These are phyloP conservation scores for Drosophila insularis DNA, from an alignment of 1,140 invertebrate species.

Conservation along the genomic window DNA sequence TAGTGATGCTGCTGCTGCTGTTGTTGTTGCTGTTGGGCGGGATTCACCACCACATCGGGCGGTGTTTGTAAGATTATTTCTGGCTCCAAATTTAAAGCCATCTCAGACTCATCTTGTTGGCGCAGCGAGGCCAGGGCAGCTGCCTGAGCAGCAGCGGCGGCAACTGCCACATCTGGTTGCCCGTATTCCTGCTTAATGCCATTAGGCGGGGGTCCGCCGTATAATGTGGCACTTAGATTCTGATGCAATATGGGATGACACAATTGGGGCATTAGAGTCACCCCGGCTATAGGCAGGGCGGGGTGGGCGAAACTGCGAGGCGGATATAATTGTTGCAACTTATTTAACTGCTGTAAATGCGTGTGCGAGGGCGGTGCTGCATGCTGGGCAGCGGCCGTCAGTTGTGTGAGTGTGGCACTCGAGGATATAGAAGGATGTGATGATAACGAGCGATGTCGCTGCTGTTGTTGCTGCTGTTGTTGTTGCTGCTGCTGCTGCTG, in stretches of 20 bases:
- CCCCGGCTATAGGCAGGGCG: slow-evolving; percentile 70
- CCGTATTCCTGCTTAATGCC: slow-evolving; percentile 80
- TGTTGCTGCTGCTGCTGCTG: slow-evolving; percentile 28
- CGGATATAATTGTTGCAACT: slow-evolving; percentile 76
- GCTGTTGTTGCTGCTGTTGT: slow-evolving; percentile 58
- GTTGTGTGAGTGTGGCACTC: slow-evolving; percentile 52
- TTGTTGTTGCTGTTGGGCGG: slow-evolving; percentile 66
- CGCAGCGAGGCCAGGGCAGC: slow-evolving; percentile 55
- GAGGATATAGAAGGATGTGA: slow-evolving; percentile 38
- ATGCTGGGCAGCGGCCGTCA: slow-evolving; percentile 41
- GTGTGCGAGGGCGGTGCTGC: slow-evolving; percentile 54
- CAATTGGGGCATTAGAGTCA: slow-evolving; percentile 77
- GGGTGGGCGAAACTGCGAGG: slow-evolving; percentile 75
- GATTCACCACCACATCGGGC: slow-evolving; percentile 58
- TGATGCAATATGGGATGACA: slow-evolving; percentile 80
- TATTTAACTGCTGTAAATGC: slow-evolving; percentile 76
- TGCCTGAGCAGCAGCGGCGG: slow-evolving; percentile 55
- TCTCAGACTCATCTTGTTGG: slow-evolving; percentile 65
- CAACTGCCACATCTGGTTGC: slow-evolving; percentile 61
- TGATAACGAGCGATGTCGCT: slow-evolving; percentile 11
- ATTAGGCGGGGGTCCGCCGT: slow-evolving; percentile 63
- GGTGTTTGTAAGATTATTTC: slow-evolving; percentile 78
- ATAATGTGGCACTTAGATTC: slow-evolving; percentile 71
- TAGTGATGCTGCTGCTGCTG: slow-evolving; percentile 69
- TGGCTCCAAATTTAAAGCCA: slow-evolving; percentile 72